Percentiles rank a stretch among this genome's conserved stretches.
These are phyloP conservation scores for Criorhina ranunculi DNA, from an alignment of 2,888 invertebrate genomes.

Conservation along the genomic window DNA sequence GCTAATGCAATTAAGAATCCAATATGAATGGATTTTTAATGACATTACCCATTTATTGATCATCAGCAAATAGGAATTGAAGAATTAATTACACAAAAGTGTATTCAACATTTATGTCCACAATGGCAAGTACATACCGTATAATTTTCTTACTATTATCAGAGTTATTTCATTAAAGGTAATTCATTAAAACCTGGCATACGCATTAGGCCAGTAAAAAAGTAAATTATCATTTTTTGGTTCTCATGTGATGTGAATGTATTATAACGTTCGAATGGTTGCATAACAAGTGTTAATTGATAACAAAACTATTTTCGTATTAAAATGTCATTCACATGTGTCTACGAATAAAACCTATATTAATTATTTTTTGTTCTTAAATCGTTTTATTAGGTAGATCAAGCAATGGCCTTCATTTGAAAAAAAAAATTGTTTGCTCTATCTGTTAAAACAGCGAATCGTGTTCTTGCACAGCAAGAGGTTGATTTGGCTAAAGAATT, in stretches of 20 bases:
- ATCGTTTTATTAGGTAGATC: neutral
- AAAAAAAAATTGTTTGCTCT: no score
- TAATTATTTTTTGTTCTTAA: neutral
- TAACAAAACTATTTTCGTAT: neutral
- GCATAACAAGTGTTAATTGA: slow-evolving; percentile 32
- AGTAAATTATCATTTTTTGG: slow-evolving; percentile 22
- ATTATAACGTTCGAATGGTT: slow-evolving; percentile 20
- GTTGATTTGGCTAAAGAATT: no score
- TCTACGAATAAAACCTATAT: neutral
- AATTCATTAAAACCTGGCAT: slow-evolving; percentile 23
- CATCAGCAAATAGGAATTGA: no score
- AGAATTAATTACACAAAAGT: no score
- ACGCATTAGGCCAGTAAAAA: neutral
- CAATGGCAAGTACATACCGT: no score
- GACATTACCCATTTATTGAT: no score
- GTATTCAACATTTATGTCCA: no score
- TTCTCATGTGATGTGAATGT: slow-evolving; percentile 40
- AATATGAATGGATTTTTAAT: no score
- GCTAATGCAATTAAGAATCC: no score
- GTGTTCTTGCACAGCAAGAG: no score
- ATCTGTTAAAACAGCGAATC: no score
- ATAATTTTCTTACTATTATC: slow-evolving; percentile 9
- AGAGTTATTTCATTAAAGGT: slow-evolving; percentile 10
- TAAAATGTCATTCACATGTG: neutral
- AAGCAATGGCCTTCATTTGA: neutral